Evolutionary conservation across 2,797 vertebrate species (phyloP), one percentile per base, ranked within the genome.

Genomic region (Antrozous pallidus): DNA sequence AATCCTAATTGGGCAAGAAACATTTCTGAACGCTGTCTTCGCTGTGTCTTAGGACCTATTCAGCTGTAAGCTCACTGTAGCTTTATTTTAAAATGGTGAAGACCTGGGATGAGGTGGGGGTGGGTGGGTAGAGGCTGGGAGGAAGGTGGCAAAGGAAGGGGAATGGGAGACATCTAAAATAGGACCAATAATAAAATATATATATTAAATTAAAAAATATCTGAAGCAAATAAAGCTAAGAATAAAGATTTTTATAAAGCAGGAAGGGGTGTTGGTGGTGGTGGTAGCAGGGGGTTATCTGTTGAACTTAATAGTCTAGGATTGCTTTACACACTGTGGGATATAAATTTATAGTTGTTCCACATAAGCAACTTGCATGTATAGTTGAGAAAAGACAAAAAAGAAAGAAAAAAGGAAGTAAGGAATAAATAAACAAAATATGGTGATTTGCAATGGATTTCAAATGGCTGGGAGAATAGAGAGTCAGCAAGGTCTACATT

Each of bases 321-420:
- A 70, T 85, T 92, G 42, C 42, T 81, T 81, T 75, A 82, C 13
- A 94, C 85, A 74, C 58, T 82, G 16, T 88, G 17, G 38, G 78
- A 81, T 95, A 96, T 58, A 79, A 90, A 95, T 85, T 78, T 93
- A 84, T 94, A 80, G 81, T 82, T 93, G 56, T n/a, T 88, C 36
- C 77, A 78, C 11, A 84, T 87, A 96, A 96, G 16, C 12, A 91
- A 61, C 63, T 82, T 95, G 38, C 61, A 84, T n/a, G 31, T 81
- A 13, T 49, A 84, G 40, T 70, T 90, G 63, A 58, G 49, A 94
- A 94, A 26, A 86, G 13, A 82, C 16, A 70, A 73, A 28, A 6
- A 69, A 90, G 54, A 42, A 33, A 36, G 22, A 26, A 33, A 78
- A 10, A 73, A 47, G 26, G 3, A 71, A 73, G 26, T 28, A 31